Conservation (phyloP, 2,888 invertebrate genomes). For the Lasioglossum lativentre region DNA sequence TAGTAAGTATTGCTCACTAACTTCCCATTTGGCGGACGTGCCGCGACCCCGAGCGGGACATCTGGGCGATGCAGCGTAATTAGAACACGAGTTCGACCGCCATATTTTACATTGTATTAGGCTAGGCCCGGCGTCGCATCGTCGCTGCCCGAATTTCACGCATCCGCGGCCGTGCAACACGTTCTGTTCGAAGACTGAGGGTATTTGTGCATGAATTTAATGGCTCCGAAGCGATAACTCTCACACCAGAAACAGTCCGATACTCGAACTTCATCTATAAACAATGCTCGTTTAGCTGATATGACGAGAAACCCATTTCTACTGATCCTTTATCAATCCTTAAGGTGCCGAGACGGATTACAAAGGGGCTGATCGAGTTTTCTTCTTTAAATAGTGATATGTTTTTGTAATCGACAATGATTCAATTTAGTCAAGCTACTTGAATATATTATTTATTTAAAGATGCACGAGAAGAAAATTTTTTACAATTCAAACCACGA, state of each 20-base stretch:
- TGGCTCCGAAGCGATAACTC: background rate
- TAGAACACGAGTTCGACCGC: constrained; percentile 62
- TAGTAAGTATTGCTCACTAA: constrained; percentile 72
- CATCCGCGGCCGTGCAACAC: constrained; percentile 36
- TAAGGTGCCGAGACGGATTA: too few relatives aligned
- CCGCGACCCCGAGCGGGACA: constrained; percentile 54
- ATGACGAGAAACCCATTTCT: background rate
- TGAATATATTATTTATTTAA: too few relatives aligned
- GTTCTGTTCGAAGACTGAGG: constrained; percentile 34
- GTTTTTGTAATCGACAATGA: too few relatives aligned
- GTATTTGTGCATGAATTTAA: constrained; percentile 7
- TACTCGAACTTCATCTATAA: background rate
- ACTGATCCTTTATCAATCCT: background rate
- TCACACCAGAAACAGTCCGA: background rate
- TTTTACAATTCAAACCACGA: too few relatives aligned
- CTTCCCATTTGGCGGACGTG: constrained; percentile 68
- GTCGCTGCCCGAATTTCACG: constrained; percentile 48
- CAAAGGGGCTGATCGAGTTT: too few relatives aligned
- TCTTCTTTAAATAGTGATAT: too few relatives aligned
- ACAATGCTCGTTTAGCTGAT: background rate
- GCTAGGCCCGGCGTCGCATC: constrained; percentile 45
- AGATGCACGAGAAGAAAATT: too few relatives aligned
- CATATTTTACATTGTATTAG: constrained; percentile 72
- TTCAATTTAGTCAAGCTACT: too few relatives aligned
- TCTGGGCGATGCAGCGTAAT: constrained; percentile 66